phyloP scores from a whole-genome alignment of 2,113 vertebrate species.

The Balaeniceps rex region DNA sequence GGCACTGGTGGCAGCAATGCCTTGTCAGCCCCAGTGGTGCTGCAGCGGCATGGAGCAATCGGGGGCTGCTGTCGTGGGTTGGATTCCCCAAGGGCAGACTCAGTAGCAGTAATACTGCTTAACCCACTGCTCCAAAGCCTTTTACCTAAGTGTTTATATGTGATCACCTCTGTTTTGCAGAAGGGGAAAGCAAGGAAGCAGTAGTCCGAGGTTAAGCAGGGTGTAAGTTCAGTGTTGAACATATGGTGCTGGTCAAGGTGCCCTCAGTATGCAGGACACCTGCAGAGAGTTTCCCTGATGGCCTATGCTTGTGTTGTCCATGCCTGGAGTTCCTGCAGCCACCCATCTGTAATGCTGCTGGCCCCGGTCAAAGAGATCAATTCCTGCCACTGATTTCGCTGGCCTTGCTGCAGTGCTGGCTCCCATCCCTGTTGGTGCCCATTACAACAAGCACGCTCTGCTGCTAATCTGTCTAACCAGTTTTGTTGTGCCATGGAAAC shows the following conservation, averaged over 20 bases:
- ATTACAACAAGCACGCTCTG: neutral
- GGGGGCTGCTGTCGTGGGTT: neutral
- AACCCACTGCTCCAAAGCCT: neutral
- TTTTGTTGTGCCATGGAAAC: neutral
- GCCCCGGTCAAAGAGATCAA: fast-evolving
- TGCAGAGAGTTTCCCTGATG: fast-evolving
- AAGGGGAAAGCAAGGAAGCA: neutral
- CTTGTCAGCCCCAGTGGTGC: neutral
- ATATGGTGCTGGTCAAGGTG: neutral
- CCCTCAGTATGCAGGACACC: neutral
- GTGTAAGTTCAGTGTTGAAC: neutral
- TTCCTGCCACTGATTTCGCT: neutral
- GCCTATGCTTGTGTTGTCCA: fast-evolving
- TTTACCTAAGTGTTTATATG: neutral
- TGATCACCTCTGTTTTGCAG: neutral
- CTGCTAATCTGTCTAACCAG: neutral
- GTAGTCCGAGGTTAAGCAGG: neutral
- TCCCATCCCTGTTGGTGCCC: neutral
- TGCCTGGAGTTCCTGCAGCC: neutral
- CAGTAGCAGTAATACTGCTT: neutral
- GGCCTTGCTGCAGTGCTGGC: neutral
- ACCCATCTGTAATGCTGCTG: neutral
- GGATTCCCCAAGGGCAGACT: neutral
- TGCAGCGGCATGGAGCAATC: fast-evolving
- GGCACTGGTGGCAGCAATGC: neutral